Evolutionary conservation across 1,140 invertebrate genomes (phyloP), one percentile per base, ranked within the genome.

Genomic region (Pogonomyrmex barbatus): DNA sequence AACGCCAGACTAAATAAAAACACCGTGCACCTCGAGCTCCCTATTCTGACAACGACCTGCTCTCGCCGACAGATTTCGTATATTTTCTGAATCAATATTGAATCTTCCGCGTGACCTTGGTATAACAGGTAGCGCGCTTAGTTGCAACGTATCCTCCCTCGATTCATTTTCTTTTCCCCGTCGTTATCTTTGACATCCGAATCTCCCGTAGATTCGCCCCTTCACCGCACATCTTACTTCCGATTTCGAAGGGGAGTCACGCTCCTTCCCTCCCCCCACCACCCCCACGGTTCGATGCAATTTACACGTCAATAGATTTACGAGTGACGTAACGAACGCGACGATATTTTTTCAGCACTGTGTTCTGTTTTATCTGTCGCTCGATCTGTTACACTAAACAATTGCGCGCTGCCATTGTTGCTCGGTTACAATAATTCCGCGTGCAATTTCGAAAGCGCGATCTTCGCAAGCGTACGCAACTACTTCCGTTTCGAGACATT

Each of bases 21-120:
- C 91, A 93, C 85, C 89, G 86, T 89, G 88, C 54, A 82, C 67
- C 65, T 68, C 68, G 76, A 89, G 84, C 87, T 86, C 89, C 78
- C 77, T 87, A 86, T 86, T 76, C 83, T 90, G 89, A 84, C 63
- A 81, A 82, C 67, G 67, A 90, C 87, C 86, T 90, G 90, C 88
- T 87, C 89, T 87, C 87, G 87, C 85, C 79, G 86, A 86, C 90
- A 87, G 91, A 93, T 93, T 94, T 93, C 91, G 92, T 93, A 93
- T 94, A 93, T 94, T 94, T 93, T 93, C 92, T 93, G 89, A 94
- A 93, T 92, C 91, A 94, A 94, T 93, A 94, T 93, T 93, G 90
- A 91, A 91, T 87, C 92, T 91, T 87, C 79, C 89, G 62, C 68
- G 65, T 87, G 90, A 92, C 92, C 91, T 93, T 93, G 90, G 77